Evolutionary conservation across 2,113 vertebrate species (phyloP).

Genomic region (Periophthalmodon schlosseri): DNA sequence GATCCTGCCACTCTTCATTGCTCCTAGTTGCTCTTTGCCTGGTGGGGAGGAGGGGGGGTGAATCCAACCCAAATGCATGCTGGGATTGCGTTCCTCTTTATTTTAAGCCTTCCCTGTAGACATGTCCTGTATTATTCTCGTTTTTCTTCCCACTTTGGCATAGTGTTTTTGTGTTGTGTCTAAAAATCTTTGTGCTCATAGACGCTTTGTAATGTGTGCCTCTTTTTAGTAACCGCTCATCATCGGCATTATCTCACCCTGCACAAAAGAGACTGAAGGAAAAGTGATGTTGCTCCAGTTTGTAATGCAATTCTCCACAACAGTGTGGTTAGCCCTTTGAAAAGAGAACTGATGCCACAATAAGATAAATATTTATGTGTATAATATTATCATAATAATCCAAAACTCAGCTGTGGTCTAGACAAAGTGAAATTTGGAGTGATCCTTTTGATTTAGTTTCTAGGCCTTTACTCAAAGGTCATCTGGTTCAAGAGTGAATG

Average conservation of each 20-base stretch:
- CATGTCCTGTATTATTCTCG: conserved; percentile 75
- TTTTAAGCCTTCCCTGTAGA: conserved; percentile 83
- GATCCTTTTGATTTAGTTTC: conserved; percentile 4
- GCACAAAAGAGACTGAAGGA: conserved; percentile 16
- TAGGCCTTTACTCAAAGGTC: background rate
- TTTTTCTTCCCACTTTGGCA: conserved; percentile 45
- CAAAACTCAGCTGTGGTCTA: background rate
- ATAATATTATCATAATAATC: background rate
- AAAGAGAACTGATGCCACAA: background rate
- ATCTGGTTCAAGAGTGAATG: background rate
- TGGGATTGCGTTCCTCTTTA: conserved; percentile 81
- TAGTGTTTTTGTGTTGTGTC: conserved; percentile 46
- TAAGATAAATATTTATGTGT: background rate
- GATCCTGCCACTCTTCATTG: conserved; percentile 58
- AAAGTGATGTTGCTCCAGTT: conserved; percentile 22
- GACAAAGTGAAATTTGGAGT: conserved; percentile 18
- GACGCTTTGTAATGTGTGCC: conserved; percentile 29
- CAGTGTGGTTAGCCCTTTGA: conserved; percentile 1
- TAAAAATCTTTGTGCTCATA: conserved; percentile 32
- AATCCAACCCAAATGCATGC: conserved; percentile 74
- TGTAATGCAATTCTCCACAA: background rate
- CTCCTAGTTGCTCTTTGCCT: conserved; percentile 60
- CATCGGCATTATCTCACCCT: conserved; percentile 23
- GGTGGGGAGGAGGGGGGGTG: conserved; percentile 38
- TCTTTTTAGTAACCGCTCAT: conserved; percentile 28